These are phyloP conservation scores for Chloroclysta siterata DNA, from an alignment of 2,888 invertebrate genomes.

Conservation along the genomic window DNA sequence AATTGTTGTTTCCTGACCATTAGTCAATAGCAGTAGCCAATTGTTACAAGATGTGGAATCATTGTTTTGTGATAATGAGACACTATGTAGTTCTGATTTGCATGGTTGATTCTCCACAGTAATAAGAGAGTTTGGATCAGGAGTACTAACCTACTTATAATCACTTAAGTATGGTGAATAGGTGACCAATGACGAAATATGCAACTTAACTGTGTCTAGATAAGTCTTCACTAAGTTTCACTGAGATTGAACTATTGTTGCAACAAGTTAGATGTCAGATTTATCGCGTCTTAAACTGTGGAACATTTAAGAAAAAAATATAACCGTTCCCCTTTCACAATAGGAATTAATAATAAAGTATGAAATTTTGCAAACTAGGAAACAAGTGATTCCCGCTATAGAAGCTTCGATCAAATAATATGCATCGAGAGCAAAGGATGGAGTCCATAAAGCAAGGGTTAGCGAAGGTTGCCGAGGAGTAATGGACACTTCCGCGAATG, in stretches of 20 bases:
- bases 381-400: not conserved
- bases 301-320: not conserved
- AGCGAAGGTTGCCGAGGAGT: slow-evolving; percentile 40
- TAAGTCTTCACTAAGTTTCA: not conserved
- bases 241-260: too few species aligned
- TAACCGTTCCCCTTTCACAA: not conserved
- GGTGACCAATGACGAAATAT: not conserved
- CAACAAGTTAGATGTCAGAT: too few species aligned
- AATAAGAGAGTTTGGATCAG: not conserved
- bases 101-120: slow-evolving; percentile 18
- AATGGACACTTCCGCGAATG: slow-evolving; percentile 52
- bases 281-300: too few species aligned
- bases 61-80: slow-evolving; percentile 1
- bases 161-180: not conserved
- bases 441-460: slow-evolving; percentile 32
- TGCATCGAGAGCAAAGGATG: slow-evolving; percentile 5
- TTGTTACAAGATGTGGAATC: slow-evolving; percentile 1
- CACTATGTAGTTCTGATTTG: slow-evolving; percentile 16
- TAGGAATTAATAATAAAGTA: too few species aligned
- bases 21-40: not conserved
- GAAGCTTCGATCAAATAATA: not conserved
- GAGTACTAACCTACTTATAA: not conserved
- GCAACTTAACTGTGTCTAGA: not conserved
- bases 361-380: not conserved
- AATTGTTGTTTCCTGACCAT: slow-evolving; percentile 55